phyloP scores from a whole-genome alignment of 2,888 invertebrate species.

The Pseudococcus viburni region DNA sequence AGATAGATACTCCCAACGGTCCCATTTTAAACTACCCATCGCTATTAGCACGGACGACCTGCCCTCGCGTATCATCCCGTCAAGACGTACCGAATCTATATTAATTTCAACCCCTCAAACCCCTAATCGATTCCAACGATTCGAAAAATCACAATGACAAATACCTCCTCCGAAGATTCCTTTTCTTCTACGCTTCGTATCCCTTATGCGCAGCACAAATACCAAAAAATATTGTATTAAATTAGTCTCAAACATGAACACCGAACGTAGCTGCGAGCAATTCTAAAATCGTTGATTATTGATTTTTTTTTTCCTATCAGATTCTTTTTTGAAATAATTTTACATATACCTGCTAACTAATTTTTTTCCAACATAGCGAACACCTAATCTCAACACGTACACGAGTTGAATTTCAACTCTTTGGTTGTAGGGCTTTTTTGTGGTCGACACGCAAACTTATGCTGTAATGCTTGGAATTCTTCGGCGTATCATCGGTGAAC shows the following conservation, averaged over 20 bases:
- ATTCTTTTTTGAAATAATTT: slow-evolving; percentile 14
- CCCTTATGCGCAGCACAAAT: too few relatives aligned
- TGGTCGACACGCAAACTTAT: neutral
- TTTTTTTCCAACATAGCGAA: neutral
- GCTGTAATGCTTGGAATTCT: neutral
- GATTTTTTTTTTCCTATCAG: neutral
- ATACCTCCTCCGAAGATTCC: neutral
- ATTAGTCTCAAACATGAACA: neutral
- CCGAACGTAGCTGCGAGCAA: neutral
- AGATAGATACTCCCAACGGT: slow-evolving; percentile 19
- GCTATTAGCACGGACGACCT: slow-evolving; percentile 25
- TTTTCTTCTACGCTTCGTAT: neutral
- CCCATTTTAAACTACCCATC: slow-evolving; percentile 9
- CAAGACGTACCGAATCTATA: slow-evolving; percentile 1
- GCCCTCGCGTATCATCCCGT: neutral
- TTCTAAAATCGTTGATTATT: slow-evolving; percentile 13
- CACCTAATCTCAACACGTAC: neutral
- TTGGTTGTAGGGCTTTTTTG: neutral
- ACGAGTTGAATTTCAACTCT: slow-evolving; percentile 26
- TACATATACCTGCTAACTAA: neutral
- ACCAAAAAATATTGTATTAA: neutral
- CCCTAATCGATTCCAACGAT: slow-evolving; percentile 6
- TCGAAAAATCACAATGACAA: slow-evolving; percentile 21
- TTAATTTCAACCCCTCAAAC: neutral
- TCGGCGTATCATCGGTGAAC: neutral